Conservation (phyloP, 2,113 vertebrate species). For the Carassius gibelio region DNA sequence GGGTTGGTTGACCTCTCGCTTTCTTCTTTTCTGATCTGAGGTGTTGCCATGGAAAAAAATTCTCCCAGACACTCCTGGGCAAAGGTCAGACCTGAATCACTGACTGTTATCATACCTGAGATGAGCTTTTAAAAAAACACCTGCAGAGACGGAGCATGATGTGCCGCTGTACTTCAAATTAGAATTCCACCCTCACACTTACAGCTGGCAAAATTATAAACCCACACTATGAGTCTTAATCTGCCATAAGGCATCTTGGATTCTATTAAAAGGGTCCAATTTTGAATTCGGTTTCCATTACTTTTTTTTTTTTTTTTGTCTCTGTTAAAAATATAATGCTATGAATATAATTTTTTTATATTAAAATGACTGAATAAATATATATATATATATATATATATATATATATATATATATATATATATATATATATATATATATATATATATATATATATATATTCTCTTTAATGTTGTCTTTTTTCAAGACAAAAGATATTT, state of each 20-base stretch:
- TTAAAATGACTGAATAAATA: no score
- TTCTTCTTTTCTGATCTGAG: neutral
- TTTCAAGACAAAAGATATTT: no score
- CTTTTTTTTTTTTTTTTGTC: no score
- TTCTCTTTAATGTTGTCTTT: no score
- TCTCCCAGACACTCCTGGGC: conserved; percentile 45
- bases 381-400: no score
- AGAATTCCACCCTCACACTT: neutral
- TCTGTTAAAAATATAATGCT: neutral
- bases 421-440: no score
- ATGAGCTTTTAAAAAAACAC: conserved; percentile 33
- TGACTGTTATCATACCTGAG: conserved; percentile 42
- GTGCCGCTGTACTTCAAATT: conserved; percentile 1
- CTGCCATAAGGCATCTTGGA: neutral
- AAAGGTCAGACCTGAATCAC: conserved; percentile 55
- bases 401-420: no score
- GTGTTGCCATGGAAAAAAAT: conserved; percentile 44
- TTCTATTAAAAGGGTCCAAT: neutral
- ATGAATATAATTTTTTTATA: no score
- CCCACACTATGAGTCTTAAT: neutral
- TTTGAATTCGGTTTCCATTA: neutral
- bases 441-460: no score
- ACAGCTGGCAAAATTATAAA: neutral
- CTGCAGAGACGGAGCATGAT: conserved; percentile 10
- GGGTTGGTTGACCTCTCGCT: conserved; percentile 8